Evolutionary conservation across 2,888 invertebrate species (phyloP), one percentile per base, ranked within the genome.

Genomic region (Exephanes ischioxanthus): DNA sequence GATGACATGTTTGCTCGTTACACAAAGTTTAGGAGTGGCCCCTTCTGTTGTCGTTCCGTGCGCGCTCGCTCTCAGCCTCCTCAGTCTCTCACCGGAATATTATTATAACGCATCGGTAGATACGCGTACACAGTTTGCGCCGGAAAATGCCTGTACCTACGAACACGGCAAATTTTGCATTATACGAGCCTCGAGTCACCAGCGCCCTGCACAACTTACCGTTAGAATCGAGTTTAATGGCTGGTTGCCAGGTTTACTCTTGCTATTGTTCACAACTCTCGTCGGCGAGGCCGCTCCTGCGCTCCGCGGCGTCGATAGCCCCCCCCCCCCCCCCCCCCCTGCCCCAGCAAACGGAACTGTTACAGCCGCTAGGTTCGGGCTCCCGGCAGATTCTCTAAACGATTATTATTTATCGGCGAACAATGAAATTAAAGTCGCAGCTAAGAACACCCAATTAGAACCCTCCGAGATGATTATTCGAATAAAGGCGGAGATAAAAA

Each of bases 21-120:
- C 37, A 55, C 68, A 58, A 82, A 79, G 45, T 82, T 79, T 58
- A 79, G 78, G 82, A 79, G 82, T 82, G 79, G 82, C 79, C 41
- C 41, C 41, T 70, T 72, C 71, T 22, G n/a, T 45, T 30, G 22
- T 58, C 51, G 41, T 41, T 9, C 41, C 66, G 70, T 72, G 67
- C 73, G 53, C 48, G 19, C 55, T 68, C 45, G 58, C 16, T 48
- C 14, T 48, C 45, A 16, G 45, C 16, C 45, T 16, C 14, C 45
- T 16, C 45, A 7, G n/a, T 68, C 30, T 30, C 67, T 41, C 53
- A 26, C 71, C 66, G 58, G 75, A 70, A 79, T 70, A 82, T 82
- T 58, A 79, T 79, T 63, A 79, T 48, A 22, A 81, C 63, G 53
- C 72, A 53, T 55, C 79, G 51, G 61, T 22, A 71, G 68, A 53